Base-by-base conservation (phyloP, 2,797 vertebrate genomes). In the Brachyrhaphis roseni region DNA sequence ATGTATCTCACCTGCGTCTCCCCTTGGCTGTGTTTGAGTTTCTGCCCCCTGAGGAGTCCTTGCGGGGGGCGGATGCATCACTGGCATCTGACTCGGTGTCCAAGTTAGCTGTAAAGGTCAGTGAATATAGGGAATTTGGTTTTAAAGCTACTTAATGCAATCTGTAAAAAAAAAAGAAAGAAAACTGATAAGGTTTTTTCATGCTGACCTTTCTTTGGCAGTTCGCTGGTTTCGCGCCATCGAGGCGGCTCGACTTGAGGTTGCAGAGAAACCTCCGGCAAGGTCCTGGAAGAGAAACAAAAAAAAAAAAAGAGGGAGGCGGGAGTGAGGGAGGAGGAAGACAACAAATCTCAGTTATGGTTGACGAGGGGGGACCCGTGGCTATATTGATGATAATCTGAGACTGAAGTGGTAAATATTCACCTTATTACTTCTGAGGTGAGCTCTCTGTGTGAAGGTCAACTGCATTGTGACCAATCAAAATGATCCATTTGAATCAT, bases 61-160 rank as follows among this genome's bases (percentile, higher is more conserved):
- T 82, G 39, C 84, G 93, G 41, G 95, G 93, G 59, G 83, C 88
- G 0, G 93, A 85, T 0, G 89, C 47, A 1, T 96, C 95, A 88
- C 94, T 95, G 70, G 80, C 90, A 76, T 96, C 95, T 0, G 96
- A 96, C n/a, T 93, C 95, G 0, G 95, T 88, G 1, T 91, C 93
- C 4, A 94, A 95, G 5, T 1, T 77, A 82, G 68, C 92, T 92
- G 92, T 6, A 23, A 72, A 82, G 41, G 78, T 34, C 18, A 79
- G 46, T 12, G 39, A 72, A 11, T 10, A 55, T 26, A 26, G 10
- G 7, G 34, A 53, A 55, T 41, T 1, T 57, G 39, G 6, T 59
- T 10, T 20, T 1, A 53, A 26, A 12, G 26, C 31, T 53, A 12
- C 18, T 26, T 13, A 46, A 73, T 23, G 18, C 4, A 51, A 18